A percentile compares a stretch with the other conserved stretches of the same genome.
These are phyloP conservation scores for Corythaeola cristata DNA, from an alignment of 2,113 vertebrate genomes.

Conservation along the genomic window DNA sequence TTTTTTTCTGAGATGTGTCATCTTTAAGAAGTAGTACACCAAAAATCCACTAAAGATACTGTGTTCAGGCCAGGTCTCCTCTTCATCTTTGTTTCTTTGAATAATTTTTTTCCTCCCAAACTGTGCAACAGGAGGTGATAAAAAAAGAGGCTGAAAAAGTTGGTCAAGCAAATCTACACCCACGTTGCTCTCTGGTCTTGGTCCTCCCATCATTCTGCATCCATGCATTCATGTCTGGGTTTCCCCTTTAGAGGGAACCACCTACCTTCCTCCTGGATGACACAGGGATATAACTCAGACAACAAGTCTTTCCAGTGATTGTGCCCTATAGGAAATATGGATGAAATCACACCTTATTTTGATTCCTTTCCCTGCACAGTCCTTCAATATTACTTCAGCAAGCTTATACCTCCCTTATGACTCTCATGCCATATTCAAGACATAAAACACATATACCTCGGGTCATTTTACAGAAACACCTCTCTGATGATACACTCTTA, in stretches of 20 bases:
- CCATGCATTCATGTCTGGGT: not conserved
- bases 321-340: not conserved
- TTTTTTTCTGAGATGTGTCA: not conserved
- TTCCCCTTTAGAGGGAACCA: not conserved
- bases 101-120: not conserved
- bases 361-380: not conserved
- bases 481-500: not conserved
- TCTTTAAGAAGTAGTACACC: not conserved
- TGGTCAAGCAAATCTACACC: fast-evolving
- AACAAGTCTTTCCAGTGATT: not conserved
- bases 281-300: not conserved
- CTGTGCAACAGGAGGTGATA: not conserved
- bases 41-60: not conserved
- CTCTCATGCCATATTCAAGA: not conserved
- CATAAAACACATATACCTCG: not conserved
- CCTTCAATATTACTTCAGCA: not conserved
- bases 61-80: not conserved
- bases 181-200: not conserved
- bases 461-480: not conserved
- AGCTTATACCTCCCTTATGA: not conserved
- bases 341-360: not conserved
- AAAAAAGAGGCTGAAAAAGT: not conserved
- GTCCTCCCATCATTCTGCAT: not conserved
- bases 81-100: not conserved
- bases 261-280: not conserved